A percentile compares a stretch with the other conserved stretches of the same genome.
Conservation (phyloP, 2,888 invertebrate genomes). For the Meteorus colon region DNA sequence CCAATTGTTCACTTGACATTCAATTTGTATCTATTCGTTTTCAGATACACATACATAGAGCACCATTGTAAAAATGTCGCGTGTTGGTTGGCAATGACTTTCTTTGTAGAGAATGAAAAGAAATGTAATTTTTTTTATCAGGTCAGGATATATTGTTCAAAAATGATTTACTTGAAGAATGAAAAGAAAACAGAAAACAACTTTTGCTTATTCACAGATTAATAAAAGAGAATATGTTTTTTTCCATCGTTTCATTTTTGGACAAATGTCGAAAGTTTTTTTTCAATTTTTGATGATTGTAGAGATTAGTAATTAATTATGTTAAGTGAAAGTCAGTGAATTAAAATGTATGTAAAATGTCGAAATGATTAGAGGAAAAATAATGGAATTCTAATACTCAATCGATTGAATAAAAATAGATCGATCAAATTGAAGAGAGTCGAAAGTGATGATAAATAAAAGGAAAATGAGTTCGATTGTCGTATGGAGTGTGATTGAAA, state of each 20-base stretch:
- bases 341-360: no score
- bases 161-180: not conserved
- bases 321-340: slow-evolving; percentile 24
- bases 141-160: slow-evolving; percentile 8
- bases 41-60: not conserved
- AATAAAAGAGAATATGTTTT: not conserved
- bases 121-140: not conserved
- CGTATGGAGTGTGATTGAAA: not conserved
- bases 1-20: slow-evolving; percentile 30
- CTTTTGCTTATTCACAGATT: no score
- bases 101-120: not conserved
- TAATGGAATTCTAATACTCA: no score
- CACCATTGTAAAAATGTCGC: slow-evolving; percentile 7
- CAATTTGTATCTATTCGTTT: not conserved
- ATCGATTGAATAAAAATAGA: slow-evolving; percentile 8
- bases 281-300: not conserved
- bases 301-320: not conserved
- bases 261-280: no score
- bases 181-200: not conserved
- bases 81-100: slow-evolving; percentile 9
- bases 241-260: not conserved
- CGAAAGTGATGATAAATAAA: slow-evolving; percentile 66
- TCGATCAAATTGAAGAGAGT: slow-evolving; percentile 39
- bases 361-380: no score
- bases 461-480: slow-evolving; percentile 61